Evolutionary conservation across 2,113 vertebrate species (phyloP).

Genomic region (Microtus pennsylvanicus): DNA sequence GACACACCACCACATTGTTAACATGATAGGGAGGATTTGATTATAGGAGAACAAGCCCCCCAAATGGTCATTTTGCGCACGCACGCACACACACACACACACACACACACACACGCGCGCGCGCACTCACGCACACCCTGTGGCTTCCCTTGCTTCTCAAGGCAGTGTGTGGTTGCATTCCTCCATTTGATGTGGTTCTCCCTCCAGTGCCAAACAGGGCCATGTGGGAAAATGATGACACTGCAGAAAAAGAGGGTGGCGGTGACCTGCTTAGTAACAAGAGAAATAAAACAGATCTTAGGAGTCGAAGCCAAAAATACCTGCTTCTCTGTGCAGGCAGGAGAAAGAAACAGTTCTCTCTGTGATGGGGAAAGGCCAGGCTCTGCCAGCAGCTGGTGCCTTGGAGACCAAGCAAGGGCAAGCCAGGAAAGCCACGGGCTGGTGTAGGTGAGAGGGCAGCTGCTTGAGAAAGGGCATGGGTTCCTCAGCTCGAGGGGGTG

Average conservation of each 20-base stretch:
- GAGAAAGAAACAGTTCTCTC: conserved; percentile 71
- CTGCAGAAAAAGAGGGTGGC: conserved; percentile 78
- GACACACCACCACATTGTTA: conserved; percentile 81
- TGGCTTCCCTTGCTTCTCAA: conserved; percentile 80
- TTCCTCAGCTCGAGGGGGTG: not conserved
- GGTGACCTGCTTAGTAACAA: conserved; percentile 81
- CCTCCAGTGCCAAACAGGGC: conserved; percentile 85
- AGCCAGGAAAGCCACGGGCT: not conserved
- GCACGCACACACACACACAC: not conserved
- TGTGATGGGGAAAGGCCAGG: conserved; percentile 31
- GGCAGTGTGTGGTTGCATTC: conserved; percentile 86
- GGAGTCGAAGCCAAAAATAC: conserved; percentile 83
- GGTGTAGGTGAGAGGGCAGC: conserved; percentile 28
- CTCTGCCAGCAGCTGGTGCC: conserved; percentile 16
- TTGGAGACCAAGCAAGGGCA: not conserved
- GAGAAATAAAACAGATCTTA: conserved; percentile 75
- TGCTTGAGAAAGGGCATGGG: not conserved
- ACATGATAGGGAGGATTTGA: conserved; percentile 84
- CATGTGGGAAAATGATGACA: conserved; percentile 87
- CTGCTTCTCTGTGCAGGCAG: conserved; percentile 68
- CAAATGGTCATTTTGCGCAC: conserved; percentile 79
- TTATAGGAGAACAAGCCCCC: conserved; percentile 81
- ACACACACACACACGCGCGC: not conserved
- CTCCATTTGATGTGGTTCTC: conserved; percentile 89
- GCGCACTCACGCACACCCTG: not conserved